Percentiles rank a stretch among this genome's conserved stretches.
Conservation (phyloP, 30 jellyfish, hydroid and myxozoan genomes). For the Hydra vulgaris region DNA sequence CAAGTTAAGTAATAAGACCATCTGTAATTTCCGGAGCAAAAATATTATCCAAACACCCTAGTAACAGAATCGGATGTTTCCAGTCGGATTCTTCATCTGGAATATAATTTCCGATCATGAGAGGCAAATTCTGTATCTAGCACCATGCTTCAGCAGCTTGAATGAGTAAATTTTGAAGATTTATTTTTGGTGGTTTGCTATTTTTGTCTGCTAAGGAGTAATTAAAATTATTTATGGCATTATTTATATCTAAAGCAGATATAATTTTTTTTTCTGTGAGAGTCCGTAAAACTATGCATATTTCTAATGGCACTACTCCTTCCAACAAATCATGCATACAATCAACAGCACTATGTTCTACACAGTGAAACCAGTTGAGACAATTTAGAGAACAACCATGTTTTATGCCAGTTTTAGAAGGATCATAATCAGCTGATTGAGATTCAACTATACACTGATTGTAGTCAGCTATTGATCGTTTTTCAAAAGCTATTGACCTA, state of each 20-base stretch:
- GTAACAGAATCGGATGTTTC: neutral
- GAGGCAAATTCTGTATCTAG: neutral
- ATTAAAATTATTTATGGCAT: neutral
- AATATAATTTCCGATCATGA: neutral
- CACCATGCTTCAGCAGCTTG: neutral
- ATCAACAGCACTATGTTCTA: neutral
- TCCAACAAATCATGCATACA: neutral
- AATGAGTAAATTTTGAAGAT: neutral
- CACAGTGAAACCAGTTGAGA: neutral
- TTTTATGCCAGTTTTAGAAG: neutral
- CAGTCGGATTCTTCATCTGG: neutral
- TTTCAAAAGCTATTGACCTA: neutral
- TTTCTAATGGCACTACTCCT: neutral
- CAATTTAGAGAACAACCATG: neutral
- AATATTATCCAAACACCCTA: neutral
- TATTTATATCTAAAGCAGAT: neutral
- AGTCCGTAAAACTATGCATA: neutral
- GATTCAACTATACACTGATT: neutral
- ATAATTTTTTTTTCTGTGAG: neutral
- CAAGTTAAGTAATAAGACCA: neutral
- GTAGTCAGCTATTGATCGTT: neutral
- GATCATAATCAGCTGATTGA: neutral
- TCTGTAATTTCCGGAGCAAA: neutral
- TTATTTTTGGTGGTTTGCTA: neutral
- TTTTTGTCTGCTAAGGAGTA: neutral